phyloP scores from a whole-genome alignment of 2,113 vertebrate genomes.

The Lynx canadensis region DNA sequence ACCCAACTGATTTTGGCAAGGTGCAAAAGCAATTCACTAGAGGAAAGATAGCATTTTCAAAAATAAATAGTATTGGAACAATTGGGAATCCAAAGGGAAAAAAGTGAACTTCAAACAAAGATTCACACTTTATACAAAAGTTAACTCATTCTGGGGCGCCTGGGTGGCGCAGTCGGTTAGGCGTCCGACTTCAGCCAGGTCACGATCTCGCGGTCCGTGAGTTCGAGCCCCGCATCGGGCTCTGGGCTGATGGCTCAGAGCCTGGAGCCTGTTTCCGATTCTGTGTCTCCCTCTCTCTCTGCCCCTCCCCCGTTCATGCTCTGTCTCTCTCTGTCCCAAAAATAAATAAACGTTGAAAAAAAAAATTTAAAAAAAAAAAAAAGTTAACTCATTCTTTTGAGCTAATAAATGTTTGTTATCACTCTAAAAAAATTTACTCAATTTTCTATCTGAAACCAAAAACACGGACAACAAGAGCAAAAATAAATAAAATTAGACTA shows the following conservation, averaged over 20 bases:
- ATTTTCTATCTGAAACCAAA: background rate
- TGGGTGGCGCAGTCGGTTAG: no score
- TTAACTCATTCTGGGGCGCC: background rate
- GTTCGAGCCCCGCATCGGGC: no score
- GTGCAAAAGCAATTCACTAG: conserved; percentile 14
- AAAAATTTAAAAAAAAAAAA: no score
- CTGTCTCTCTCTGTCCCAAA: no score
- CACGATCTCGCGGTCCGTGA: no score
- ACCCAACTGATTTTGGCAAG: conserved; percentile 3
- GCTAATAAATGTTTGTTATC: background rate
- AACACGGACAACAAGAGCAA: background rate
- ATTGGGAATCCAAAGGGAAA: background rate
- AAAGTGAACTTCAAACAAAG: background rate
- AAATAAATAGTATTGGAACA: conserved; percentile 15
- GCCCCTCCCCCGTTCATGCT: no score
- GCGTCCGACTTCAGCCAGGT: no score
- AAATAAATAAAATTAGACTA: background rate
- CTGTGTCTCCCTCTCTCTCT: no score
- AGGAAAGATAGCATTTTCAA: conserved; percentile 17
- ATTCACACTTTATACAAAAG: background rate
- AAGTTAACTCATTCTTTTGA: background rate
- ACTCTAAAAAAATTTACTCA: background rate
- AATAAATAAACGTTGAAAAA: no score
- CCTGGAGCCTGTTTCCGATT: no score
- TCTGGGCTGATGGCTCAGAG: no score